Evolutionary conservation across 2,888 invertebrate genomes (phyloP), one percentile per base, ranked within the genome.

Genomic region (Pandemis heparana): DNA sequence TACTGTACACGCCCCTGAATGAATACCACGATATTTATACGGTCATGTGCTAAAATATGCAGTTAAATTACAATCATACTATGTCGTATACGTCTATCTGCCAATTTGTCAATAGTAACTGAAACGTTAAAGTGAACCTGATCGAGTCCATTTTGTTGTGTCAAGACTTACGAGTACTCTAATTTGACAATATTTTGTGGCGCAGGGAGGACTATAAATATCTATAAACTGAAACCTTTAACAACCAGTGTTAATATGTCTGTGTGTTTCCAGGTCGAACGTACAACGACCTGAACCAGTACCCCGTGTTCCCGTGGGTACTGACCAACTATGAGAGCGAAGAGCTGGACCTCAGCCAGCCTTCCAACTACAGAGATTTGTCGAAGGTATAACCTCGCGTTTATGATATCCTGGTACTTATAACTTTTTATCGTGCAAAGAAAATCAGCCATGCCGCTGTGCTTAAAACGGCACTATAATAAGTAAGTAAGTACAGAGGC

Each of bases 261-360:
- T 38, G 12, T 48, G 51, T 87, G 79, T 83, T 88, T 87, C 60
- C 94, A 98, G 99, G 99, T n/a, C 97, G 99, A 65, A 99, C 99
- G 0, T 99, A 99, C 95, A 99, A 99, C 92, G 99, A 99, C 91
- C 95, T 99, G 86, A 99, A 99, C 91, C 99, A 99, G 95, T 99
- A 99, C 89, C 99, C 99, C 1, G 98, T 99, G 77, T 99, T 99
- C 92, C 99, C 99, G 0, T 99, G 99, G 99, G 99, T 99, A 75
- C 95, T 99, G 70, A 99, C 99, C 78, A 99, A 99, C 94, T 99
- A 99, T 92, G 99, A 99, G 85, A 97, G 98, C 75, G 97, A 98
- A 83, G 99, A 99, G 87, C 95, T 99, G 77, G 99, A 99, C 90
- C 96, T 99, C 75, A 98, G 98, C 86, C 96, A 98, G 86, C 99